A percentile compares a stretch with the other conserved stretches of the same genome.
phyloP scores from a whole-genome alignment of 2,888 invertebrate species.

The Aromia moschata region DNA sequence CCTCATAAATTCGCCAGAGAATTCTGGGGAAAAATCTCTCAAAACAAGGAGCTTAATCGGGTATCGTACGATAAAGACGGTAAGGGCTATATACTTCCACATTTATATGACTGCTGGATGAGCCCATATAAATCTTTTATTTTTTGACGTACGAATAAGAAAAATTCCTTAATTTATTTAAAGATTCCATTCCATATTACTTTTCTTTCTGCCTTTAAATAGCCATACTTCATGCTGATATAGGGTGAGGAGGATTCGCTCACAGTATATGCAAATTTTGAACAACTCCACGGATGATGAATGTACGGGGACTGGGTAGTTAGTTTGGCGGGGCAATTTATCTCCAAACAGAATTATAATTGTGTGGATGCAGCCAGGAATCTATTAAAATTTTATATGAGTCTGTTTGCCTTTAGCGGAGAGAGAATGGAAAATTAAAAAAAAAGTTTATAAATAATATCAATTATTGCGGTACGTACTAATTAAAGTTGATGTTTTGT shows the following conservation, averaged over 20 bases:
- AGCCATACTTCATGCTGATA: constrained; percentile 22
- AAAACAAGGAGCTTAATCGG: too few species aligned
- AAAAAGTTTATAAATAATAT: too few species aligned
- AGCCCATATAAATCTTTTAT: constrained; percentile 18
- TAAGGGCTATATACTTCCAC: neutral
- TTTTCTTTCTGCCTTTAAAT: constrained; percentile 15
- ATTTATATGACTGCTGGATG: neutral
- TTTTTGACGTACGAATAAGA: constrained; percentile 5
- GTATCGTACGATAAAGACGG: neutral
- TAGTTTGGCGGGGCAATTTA: constrained; percentile 17
- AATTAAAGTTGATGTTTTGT: too few species aligned
- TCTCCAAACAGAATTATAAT: constrained; percentile 11
- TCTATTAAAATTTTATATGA: neutral
- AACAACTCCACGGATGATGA: constrained; percentile 24
- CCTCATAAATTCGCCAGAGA: too few species aligned
- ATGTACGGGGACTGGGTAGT: constrained; percentile 6
- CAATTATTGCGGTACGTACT: too few species aligned
- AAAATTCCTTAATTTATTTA: constrained; percentile 25
- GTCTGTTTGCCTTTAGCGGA: too few species aligned
- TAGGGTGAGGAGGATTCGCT: constrained; percentile 13
- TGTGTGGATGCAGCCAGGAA: neutral
- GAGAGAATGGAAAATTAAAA: too few species aligned
- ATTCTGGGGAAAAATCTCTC: too few species aligned
- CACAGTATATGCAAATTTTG: constrained; percentile 20
- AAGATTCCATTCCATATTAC: constrained; percentile 23